A percentile compares a stretch with the other conserved stretches of the same genome.
These are phyloP conservation scores for Pelusios castaneus DNA, from an alignment of 2,113 vertebrate genomes.

Conservation along the genomic window DNA sequence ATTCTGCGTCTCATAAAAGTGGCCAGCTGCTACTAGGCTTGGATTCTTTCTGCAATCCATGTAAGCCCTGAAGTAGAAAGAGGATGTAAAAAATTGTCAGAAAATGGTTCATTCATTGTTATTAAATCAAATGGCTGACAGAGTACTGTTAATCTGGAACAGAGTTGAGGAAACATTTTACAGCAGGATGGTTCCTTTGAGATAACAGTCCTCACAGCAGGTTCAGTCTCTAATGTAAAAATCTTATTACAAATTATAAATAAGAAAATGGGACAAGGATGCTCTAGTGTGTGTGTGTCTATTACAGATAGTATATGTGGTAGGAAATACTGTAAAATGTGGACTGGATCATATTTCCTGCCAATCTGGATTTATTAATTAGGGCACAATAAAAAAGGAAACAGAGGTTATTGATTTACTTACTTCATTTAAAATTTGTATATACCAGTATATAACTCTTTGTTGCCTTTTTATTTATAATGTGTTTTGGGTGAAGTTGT, in stretches of 20 bases:
- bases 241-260: conserved; percentile 8
- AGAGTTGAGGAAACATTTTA: conserved; percentile 1
- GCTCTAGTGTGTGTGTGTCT: background rate
- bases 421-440: background rate
- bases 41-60: background rate
- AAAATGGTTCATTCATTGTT: background rate
- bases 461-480: background rate
- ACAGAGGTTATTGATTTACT: background rate
- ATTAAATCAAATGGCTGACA: background rate
- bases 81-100: background rate
- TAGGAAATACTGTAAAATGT: background rate
- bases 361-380: background rate
- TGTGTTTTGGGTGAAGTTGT: background rate
- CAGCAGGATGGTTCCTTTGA: conserved; percentile 11
- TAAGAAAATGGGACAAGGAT: background rate
- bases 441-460: background rate
- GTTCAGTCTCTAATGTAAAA: background rate
- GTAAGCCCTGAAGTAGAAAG: background rate
- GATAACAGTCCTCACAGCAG: conserved; percentile 19
- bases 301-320: background rate
- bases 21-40: background rate
- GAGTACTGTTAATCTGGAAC: conserved; percentile 4
- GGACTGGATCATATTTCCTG: background rate
- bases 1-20: background rate
- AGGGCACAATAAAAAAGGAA: background rate